Percentiles rank a stretch among this genome's conserved stretches.
These are phyloP conservation scores for Pollenia labialis DNA, from an alignment of 2,888 invertebrate species.

Conservation along the genomic window DNA sequence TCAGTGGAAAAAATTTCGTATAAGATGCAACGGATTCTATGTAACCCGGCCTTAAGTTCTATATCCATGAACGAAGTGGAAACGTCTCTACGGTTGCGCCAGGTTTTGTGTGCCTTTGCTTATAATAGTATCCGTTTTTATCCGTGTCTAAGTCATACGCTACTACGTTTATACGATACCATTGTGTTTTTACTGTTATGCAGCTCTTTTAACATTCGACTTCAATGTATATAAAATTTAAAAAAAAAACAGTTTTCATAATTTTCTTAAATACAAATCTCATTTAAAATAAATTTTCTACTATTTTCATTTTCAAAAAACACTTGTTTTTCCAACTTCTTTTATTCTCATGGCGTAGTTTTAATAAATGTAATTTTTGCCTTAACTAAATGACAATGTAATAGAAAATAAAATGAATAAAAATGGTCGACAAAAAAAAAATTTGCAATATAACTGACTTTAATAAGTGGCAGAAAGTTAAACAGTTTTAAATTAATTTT, in stretches of 20 bases:
- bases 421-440: neutral
- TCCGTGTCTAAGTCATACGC: too few relatives aligned
- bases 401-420: neutral
- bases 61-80: too few relatives aligned
- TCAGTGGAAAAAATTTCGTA: too few relatives aligned
- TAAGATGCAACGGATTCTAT: too few relatives aligned
- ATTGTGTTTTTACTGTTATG: too few relatives aligned
- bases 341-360: neutral
- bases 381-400: neutral
- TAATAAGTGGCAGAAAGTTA: neutral
- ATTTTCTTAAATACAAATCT: neutral
- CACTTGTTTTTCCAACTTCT: neutral
- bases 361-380: conserved; percentile 30
- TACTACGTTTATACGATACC: too few relatives aligned
- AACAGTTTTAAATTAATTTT: conserved; percentile 12
- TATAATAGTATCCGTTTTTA: too few relatives aligned
- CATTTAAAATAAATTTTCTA: neutral
- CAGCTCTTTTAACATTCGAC: too few relatives aligned
- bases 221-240: too few relatives aligned
- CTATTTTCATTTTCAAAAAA: neutral
- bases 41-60: too few relatives aligned
- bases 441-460: conserved; percentile 4
- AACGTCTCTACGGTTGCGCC: too few relatives aligned
- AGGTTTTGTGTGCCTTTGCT: too few relatives aligned
- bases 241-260: neutral